A percentile compares a stretch with the other conserved stretches of the same genome.
Conservation (phyloP, 2,797 vertebrate species). For the Agapornis canus region DNA sequence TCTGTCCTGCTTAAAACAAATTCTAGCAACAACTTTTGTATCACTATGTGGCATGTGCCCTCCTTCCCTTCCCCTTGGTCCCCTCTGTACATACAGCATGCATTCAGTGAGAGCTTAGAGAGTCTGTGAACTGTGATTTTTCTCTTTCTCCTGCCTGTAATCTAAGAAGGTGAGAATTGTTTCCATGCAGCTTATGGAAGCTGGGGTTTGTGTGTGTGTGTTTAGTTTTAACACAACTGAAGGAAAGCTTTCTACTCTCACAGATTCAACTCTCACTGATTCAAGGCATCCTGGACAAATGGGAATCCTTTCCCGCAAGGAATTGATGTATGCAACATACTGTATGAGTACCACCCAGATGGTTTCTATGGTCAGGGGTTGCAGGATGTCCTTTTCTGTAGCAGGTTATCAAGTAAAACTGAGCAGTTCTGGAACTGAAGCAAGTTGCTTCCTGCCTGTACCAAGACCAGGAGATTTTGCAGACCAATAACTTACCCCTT, state of each 20-base stretch:
- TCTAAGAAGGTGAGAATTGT: background rate
- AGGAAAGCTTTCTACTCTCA: background rate
- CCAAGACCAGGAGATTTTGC: background rate
- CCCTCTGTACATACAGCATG: background rate
- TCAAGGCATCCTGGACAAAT: background rate
- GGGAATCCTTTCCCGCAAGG: background rate
- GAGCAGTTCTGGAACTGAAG: background rate
- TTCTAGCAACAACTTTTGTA: background rate
- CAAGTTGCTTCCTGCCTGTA: background rate
- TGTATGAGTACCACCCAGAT: background rate
- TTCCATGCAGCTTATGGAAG: background rate
- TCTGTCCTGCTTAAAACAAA: background rate
- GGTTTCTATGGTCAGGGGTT: background rate
- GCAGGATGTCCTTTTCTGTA: background rate
- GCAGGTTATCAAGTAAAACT: background rate
- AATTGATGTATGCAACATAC: background rate
- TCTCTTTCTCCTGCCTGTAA: background rate
- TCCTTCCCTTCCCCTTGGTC: background rate
- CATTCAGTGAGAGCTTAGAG: background rate
- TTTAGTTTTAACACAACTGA: background rate
- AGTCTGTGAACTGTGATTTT: background rate
- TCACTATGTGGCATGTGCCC: background rate
- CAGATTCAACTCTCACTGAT: background rate
- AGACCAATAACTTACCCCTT: background rate
- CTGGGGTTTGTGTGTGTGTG: background rate